Evolutionary conservation across 2,888 invertebrate species (phyloP).

Genomic region (Lithodes maja): DNA sequence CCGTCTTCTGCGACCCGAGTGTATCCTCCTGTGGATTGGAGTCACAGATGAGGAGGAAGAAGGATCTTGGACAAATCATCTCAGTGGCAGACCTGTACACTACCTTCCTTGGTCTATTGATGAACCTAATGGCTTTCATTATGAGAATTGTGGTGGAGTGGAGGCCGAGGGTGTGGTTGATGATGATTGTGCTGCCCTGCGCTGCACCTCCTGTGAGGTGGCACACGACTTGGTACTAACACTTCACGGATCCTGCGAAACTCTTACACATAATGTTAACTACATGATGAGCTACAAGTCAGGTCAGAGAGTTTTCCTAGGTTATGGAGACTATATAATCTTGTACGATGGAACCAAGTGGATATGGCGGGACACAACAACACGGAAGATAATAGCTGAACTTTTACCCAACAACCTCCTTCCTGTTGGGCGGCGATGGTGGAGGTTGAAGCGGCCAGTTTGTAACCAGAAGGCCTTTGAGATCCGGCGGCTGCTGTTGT

Average conservation of each 20-base stretch:
- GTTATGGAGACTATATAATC: slow-evolving; percentile 40
- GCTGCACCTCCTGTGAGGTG: slow-evolving; percentile 11
- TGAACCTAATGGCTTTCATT: slow-evolving; percentile 63
- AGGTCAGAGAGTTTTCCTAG: slow-evolving; percentile 4
- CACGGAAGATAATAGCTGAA: background rate
- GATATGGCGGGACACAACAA: slow-evolving; percentile 25
- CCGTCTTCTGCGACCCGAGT: background rate
- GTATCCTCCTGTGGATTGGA: slow-evolving; percentile 35
- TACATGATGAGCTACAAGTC: slow-evolving; percentile 20
- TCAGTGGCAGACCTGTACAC: background rate
- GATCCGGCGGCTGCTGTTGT: slow-evolving; percentile 21
- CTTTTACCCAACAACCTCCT: background rate
- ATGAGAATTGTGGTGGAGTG: slow-evolving; percentile 59
- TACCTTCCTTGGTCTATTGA: slow-evolving; percentile 51
- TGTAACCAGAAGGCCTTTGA: slow-evolving; percentile 46
- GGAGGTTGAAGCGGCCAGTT: slow-evolving; percentile 33
- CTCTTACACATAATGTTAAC: slow-evolving; percentile 11
- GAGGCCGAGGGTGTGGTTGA: slow-evolving; percentile 50
- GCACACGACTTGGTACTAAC: slow-evolving; percentile 24
- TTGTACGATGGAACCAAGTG: slow-evolving; percentile 24
- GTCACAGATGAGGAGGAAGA: slow-evolving; percentile 40
- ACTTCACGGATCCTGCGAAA: slow-evolving; percentile 37
- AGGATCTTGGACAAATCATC: slow-evolving; percentile 45
- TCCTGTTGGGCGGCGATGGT: slow-evolving; percentile 40
- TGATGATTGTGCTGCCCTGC: slow-evolving; percentile 36